Percentiles rank a stretch among this genome's conserved stretches.
These are phyloP conservation scores for Aplodontia rufa DNA, from an alignment of 2,113 vertebrate species.

Conservation along the genomic window DNA sequence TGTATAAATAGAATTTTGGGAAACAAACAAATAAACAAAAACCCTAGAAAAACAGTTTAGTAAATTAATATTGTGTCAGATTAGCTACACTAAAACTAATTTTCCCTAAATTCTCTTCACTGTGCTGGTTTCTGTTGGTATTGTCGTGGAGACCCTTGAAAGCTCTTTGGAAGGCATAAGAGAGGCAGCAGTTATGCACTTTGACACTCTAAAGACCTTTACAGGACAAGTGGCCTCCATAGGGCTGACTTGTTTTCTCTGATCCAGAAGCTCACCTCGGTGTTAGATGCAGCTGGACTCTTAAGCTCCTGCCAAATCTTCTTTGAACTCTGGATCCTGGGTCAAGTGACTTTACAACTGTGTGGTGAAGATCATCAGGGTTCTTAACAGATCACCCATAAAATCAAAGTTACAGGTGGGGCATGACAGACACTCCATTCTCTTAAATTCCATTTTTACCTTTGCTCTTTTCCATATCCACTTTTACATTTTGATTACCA, in stretches of 20 bases:
- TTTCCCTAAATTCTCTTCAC: not conserved
- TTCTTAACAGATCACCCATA: not conserved
- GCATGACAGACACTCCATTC: not conserved
- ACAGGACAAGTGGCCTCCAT: rapidly evolving
- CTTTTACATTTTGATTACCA: not conserved
- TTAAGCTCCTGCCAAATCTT: not conserved
- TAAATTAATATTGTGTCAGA: not conserved
- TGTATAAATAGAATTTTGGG: not conserved
- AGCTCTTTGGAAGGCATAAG: not conserved
- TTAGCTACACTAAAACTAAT: not conserved
- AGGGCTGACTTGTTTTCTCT: not conserved
- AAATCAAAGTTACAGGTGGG: not conserved
- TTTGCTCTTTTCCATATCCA: not conserved
- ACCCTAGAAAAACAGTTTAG: not conserved
- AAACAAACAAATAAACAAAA: too few relatives aligned
- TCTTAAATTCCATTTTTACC: not conserved
- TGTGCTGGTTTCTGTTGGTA: not conserved
- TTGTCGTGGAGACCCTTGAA: not conserved
- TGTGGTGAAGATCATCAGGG: not conserved
- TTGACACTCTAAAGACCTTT: not conserved
- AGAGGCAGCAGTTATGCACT: not conserved
- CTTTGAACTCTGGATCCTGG: not conserved
- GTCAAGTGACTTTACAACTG: not conserved
- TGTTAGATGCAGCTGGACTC: not conserved
- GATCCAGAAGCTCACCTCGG: not conserved